Base-by-base conservation (phyloP, 2,888 invertebrate species). In the Pardosa pseudoannulata region DNA sequence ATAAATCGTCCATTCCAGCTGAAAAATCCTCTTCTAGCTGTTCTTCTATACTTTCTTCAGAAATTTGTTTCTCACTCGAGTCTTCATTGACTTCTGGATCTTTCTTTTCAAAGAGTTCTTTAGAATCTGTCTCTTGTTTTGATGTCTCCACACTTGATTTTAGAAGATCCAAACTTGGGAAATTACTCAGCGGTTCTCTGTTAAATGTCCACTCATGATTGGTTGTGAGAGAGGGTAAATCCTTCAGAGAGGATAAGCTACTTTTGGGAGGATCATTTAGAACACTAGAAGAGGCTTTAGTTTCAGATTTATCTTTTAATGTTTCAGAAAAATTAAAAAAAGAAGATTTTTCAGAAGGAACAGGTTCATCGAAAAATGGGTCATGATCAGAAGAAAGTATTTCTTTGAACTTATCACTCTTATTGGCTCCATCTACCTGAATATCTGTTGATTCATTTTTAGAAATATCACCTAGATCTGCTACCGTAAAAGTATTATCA, bases 31-130 rank as follows among this genome's bases (percentile, higher is more conserved):
- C 88, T 31, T 88, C 88, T 6, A 88, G 32, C 23, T 88, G 82
- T 65, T 88, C 88, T 50, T 82, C 79, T 31, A 87, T 87, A 39
- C 87, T 88, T 46, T 79, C 82, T 65, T 88, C 87, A 19, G 88
- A 83, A 74, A 39, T 88, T 19, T 79, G 72, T 23, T 36, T 76
- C 3, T 79, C 81, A 78, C 68, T 76, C 11, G 62, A 62, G 13
- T 87, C 87, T 56, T 79, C 79, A 56, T 67, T 78, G 13, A 74
- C 67, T 64, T 79, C 74, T 11, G 9, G 19, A n/a, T 75, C 79
- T 19, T 64, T 56, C 64, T 79, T 73, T 6, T 41, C 7, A 36
- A 23, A 2, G 39, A 23, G 41, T 32, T 39, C 31, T 23, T 36
- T 23, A 19, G 56, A 0, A 31, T 36, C 28, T 13, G n/a, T 56